Percentiles rank a stretch among this genome's conserved stretches.
phyloP scores from a whole-genome alignment of 2,113 vertebrate genomes.

The Turdus rufiventris region DNA sequence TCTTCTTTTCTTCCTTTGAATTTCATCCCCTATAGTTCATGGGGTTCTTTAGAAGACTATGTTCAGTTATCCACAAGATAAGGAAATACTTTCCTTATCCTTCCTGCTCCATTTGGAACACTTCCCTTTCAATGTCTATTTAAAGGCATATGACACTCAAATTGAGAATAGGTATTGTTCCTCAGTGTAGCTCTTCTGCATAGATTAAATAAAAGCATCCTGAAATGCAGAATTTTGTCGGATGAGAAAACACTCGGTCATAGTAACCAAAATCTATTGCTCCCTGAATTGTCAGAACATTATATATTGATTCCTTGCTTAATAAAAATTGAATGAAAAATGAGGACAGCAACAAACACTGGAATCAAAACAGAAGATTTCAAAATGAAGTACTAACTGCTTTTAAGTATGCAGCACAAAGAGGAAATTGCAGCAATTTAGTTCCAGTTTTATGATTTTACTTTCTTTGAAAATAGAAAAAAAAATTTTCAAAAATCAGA shows the following conservation, averaged over 20 bases:
- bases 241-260: not conserved
- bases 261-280: not conserved
- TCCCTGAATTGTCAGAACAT: not conserved
- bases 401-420: not conserved
- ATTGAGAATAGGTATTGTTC: not conserved
- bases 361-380: not conserved
- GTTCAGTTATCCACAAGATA: not conserved
- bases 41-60: not conserved
- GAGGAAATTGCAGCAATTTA: not conserved
- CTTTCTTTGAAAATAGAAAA: not conserved
- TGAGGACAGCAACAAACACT: not conserved
- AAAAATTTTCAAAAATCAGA: not conserved
- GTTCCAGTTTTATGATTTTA: not conserved
- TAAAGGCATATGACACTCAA: not conserved
- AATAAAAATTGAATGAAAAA: not conserved
- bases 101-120: not conserved
- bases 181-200: not conserved
- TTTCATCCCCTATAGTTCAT: not conserved
- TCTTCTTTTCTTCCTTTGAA: not conserved
- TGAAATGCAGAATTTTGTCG: not conserved
- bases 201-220: not conserved
- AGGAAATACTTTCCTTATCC: not conserved
- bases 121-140: not conserved
- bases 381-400: not conserved
- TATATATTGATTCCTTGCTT: not conserved